Base-by-base conservation (phyloP, 2,797 vertebrate genomes). In the Tokudaia tokunoshimensis region DNA sequence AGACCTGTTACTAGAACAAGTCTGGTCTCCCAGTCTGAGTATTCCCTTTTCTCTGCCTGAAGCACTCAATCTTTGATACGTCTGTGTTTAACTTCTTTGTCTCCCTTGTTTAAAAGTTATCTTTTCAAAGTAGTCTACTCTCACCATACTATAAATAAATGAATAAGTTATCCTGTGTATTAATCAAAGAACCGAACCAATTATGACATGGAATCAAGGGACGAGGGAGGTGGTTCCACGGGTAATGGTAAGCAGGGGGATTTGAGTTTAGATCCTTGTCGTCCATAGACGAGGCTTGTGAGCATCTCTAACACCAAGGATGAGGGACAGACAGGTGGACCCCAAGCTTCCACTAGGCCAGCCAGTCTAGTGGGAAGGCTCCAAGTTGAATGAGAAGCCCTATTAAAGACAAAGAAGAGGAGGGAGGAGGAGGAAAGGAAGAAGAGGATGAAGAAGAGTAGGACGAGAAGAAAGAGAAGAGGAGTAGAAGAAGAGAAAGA, bases 101-200 rank as follows among this genome's bases (percentile, higher is more conserved):
- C 47, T 84, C 70, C 52, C 84, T 89, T 88, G 70, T 70, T 85
- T 89, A 75, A 88, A 94, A 78, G 41, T 50, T 31, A 67, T n/a
- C 26, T 90, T 95, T 94, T 86, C 67, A 63, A 82, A 44, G 11
- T 24, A 37, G 70, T 3, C 80, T 89, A 52, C 29, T 14, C 44
- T 80, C 34, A 92, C 15, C 31, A 80, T 55, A 3, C 61, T 34
- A 24, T 74, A 93, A 86, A 34, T 26, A 37, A 6, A 63, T 37
- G 41, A 26, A 26, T 31, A 89, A 86, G 15, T 78, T 79, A 67
- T 82, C 63, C 67, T 17, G 15, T 47, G 87, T 85, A 79, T 85
- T 72, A 83, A n/a, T 74, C 47, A 86, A 96, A 67, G 7, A 75
- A 72, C 41, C n/a, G 34, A 92, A 24, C 24, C 59, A 87, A 93